Conservation (phyloP, 2,113 vertebrate genomes). For the Ovis aries region ARS-UI_Ramb_v3.0 NC_056071.1:1567501-1568000, state of each 20-base stretch:
- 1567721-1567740: not conserved
- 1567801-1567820: not conserved
- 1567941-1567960: too few species aligned
- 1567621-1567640: not conserved
- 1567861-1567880: not conserved
- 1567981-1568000: too few species aligned
- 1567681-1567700: not conserved
- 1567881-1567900: not conserved
- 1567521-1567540: not conserved
- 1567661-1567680: not conserved
- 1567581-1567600: not conserved
- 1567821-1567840: not conserved
- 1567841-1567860: not conserved
- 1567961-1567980: too few species aligned
- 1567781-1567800: not conserved
- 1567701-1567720: not conserved
- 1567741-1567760: not conserved
- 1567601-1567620: not conserved
- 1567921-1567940: not conserved
- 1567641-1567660: not conserved
- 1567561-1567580: not conserved
- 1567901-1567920: not conserved
- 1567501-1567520: not conserved
- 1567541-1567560: not conserved
- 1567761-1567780: not conserved